Evolutionary conservation across 2,888 invertebrate genomes (phyloP).

Genomic region (Drosophila conformis): DNA sequence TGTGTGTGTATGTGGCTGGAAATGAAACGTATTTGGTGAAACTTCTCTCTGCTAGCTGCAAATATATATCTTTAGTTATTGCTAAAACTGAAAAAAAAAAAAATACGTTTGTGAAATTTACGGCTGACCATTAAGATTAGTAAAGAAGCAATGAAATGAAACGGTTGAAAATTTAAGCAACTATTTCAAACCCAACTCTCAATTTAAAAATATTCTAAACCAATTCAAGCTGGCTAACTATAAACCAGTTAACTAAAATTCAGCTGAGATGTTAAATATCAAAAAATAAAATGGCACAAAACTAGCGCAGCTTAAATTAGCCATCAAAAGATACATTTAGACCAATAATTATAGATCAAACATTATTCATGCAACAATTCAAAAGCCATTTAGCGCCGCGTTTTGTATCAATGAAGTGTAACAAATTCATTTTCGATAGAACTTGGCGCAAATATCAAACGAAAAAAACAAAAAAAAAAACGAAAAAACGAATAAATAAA

Average conservation of each 20-base stretch:
- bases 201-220: not conserved
- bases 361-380: slow-evolving; percentile 12
- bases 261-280: not conserved
- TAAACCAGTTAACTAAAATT: not conserved
- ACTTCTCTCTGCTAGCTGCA: not conserved
- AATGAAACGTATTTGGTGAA: not conserved
- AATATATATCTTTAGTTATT: not conserved
- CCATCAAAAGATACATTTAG: not conserved
- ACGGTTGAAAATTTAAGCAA: not conserved
- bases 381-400: slow-evolving; percentile 25
- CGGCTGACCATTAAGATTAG: not conserved
- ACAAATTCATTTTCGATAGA: slow-evolving; percentile 11
- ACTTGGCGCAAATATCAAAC: slow-evolving; percentile 43
- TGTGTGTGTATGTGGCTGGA: not conserved
- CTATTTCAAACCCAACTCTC: not conserved
- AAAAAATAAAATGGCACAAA: not conserved
- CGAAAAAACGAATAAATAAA: slow-evolving; percentile 2
- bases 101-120: not conserved
- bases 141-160: not conserved
- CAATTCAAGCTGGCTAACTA: not conserved
- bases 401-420: slow-evolving; percentile 43
- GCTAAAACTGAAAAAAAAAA: not conserved
- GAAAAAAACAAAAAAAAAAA: not conserved
- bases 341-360: not conserved
- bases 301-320: not conserved